Percentiles rank a stretch among this genome's conserved stretches.
Conservation (phyloP, 2,113 vertebrate genomes). For the Arvicanthis niloticus region DNA sequence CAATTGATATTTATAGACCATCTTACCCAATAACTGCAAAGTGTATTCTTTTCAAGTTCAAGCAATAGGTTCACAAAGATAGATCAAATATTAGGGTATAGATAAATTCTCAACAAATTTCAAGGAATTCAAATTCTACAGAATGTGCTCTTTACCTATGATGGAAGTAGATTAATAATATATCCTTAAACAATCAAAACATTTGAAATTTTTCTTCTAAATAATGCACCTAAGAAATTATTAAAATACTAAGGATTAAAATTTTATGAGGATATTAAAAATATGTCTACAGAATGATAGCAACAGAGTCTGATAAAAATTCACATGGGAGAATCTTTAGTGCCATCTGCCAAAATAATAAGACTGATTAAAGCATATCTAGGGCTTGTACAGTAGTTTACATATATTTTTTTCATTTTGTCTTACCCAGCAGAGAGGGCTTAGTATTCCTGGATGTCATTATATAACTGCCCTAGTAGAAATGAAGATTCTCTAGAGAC, state of each 20-base stretch:
- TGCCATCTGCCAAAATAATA: not conserved
- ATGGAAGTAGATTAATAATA: slow-evolving; percentile 51
- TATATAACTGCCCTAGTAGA: not conserved
- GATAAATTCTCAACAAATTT: not conserved
- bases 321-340: slow-evolving; percentile 20
- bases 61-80: not conserved
- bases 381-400: not conserved
- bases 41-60: slow-evolving; percentile 59
- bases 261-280: slow-evolving; percentile 6
- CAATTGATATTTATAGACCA: slow-evolving; percentile 76
- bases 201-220: slow-evolving; percentile 31
- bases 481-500: not conserved
- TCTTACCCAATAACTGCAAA: slow-evolving; percentile 72
- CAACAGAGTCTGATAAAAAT: slow-evolving; percentile 7
- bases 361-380: not conserved
- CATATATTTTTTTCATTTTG: not conserved
- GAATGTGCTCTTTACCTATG: not conserved
- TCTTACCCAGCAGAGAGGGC: not conserved
- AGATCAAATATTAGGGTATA: not conserved
- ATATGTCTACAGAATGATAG: slow-evolving; percentile 27
- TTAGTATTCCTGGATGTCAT: not conserved
- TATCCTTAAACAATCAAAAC: slow-evolving; percentile 31
- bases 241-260: no score
- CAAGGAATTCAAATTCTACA: slow-evolving; percentile 26
- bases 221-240: not conserved